Percentiles rank a stretch among this genome's conserved stretches.
These are phyloP conservation scores for Bursaphelenchus okinawaensis DNA, from an alignment of 2,888 invertebrate genomes.

Conservation along the genomic window DNA sequence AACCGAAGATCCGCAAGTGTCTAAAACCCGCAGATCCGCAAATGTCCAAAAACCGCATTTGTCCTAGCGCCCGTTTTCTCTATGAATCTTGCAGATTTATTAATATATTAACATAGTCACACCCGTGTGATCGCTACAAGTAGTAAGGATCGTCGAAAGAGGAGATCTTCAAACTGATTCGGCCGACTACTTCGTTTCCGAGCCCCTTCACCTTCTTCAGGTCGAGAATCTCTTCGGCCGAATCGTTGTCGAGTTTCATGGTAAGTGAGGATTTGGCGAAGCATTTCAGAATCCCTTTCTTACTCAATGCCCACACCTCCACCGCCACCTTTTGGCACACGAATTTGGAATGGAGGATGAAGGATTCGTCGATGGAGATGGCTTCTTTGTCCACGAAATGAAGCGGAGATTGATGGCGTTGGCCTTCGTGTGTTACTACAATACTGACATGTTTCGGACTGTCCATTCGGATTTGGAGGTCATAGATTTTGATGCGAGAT, in stretches of 20 bases:
- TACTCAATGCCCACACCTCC: conserved; percentile 2
- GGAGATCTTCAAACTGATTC: conserved; percentile 1
- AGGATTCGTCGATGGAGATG: conserved; percentile 21
- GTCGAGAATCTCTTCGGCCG: not conserved
- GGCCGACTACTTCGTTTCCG: not conserved
- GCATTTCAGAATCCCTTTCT: conserved; percentile 1
- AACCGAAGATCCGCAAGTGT: too few relatives aligned
- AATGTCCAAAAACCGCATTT: too few relatives aligned
- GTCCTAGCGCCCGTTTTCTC: too few relatives aligned
- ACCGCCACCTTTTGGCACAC: not conserved
- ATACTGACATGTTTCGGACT: conserved; percentile 7
- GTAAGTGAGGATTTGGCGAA: not conserved
- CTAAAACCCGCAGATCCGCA: too few relatives aligned
- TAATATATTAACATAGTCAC: not conserved
- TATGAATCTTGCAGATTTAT: too few relatives aligned
- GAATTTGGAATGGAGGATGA: conserved; percentile 23
- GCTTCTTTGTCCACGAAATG: not conserved
- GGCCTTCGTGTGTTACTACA: conserved; percentile 3
- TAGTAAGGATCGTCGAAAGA: conserved; percentile 12
- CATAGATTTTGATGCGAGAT: conserved; percentile 3
- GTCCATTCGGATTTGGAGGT: not conserved
- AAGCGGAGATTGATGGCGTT: conserved; percentile 10
- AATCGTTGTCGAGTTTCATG: conserved; percentile 11
- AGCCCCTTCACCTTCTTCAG: conserved; percentile 3
- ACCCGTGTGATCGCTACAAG: not conserved